phyloP scores from a whole-genome alignment of 1,140 invertebrate genomes.

The Ostrea edulis region DNA sequence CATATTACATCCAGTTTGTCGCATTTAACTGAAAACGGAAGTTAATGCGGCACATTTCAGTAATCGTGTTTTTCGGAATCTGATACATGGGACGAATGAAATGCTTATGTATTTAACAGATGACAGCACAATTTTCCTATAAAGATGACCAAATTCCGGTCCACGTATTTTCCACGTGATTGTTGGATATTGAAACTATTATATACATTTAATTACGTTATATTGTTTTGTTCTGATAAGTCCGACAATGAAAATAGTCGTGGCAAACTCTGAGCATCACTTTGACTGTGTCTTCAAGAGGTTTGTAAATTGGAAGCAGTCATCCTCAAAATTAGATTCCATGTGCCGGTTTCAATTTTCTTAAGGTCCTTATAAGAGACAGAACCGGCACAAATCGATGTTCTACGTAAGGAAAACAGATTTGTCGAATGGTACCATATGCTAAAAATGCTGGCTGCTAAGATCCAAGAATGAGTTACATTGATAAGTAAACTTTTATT shows the following conservation, averaged over 20 bases:
- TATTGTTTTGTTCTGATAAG: not conserved
- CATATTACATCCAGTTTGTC: not conserved
- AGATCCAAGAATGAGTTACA: not conserved
- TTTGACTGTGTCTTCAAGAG: not conserved
- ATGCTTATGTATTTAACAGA: not conserved
- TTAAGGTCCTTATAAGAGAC: conserved; percentile 10
- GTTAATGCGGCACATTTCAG: not conserved
- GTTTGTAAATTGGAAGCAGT: conserved; percentile 24
- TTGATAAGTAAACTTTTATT: not conserved
- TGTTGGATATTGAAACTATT: conserved; percentile 22
- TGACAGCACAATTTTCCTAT: not conserved
- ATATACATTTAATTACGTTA: not conserved
- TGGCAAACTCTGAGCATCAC: not conserved
- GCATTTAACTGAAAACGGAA: not conserved
- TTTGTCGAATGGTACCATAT: not conserved
- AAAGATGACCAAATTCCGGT: not conserved
- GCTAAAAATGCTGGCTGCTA: not conserved
- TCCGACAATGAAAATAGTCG: not conserved
- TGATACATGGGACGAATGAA: not conserved
- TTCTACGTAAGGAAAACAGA: not conserved
- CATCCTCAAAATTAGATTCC: conserved; percentile 27
- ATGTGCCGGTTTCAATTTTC: conserved; percentile 32
- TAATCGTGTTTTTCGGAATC: not conserved
- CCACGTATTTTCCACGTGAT: not conserved
- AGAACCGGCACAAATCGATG: conserved; percentile 7